Evolutionary conservation across 53 echinoderm and acorn worm species (phyloP), one percentile per base, ranked within the genome.

Genomic region (Actinopyga echinites): DNA sequence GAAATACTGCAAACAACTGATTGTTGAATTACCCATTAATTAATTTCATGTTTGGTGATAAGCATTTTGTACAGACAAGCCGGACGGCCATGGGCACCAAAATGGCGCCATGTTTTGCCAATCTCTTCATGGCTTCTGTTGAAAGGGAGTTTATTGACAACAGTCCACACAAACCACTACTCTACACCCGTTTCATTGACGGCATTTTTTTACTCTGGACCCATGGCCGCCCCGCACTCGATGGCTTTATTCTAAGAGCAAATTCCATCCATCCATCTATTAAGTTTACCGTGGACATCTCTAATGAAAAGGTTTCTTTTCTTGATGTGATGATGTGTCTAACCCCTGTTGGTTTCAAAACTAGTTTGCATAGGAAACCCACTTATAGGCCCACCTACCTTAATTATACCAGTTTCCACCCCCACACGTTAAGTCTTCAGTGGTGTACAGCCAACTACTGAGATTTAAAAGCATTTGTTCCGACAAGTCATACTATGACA

Each of bases 151-250:
- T 57, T 8, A 57, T 79, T 12, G 34, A 57, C 25, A 79, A 77
- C 55, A 30, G 56, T 77, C 78, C 78, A 54, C 54, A 60, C 30
- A 81, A 58, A 58, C 82, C 82, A 20, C 19, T 59, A 37, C 65
- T 83, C 66, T 83, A 66, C n/a, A 8, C 44, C 38, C 66, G 83
- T 1, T 83, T 57, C 26, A 83, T 83, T 33, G 83, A 43, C 2
- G 83, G 65, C 40, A 52, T 83, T 2, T 66, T 65, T 37, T 52
- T 66, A 52, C 64, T 83, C 30, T 83, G 65, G 83, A 52, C 49
- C n/a, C 64, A 64, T 49, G 34, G n/a, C 21, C 32, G 32, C 37
- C 58, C 57, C 12, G 1, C 33, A 59, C 80, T 80, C 29, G 30
- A 35, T 35, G 24, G 17, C 5, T 83, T 83, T 31, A 64, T 45